phyloP scores from a whole-genome alignment of 1,140 invertebrate species.

The Oscheius sp. region DNA sequence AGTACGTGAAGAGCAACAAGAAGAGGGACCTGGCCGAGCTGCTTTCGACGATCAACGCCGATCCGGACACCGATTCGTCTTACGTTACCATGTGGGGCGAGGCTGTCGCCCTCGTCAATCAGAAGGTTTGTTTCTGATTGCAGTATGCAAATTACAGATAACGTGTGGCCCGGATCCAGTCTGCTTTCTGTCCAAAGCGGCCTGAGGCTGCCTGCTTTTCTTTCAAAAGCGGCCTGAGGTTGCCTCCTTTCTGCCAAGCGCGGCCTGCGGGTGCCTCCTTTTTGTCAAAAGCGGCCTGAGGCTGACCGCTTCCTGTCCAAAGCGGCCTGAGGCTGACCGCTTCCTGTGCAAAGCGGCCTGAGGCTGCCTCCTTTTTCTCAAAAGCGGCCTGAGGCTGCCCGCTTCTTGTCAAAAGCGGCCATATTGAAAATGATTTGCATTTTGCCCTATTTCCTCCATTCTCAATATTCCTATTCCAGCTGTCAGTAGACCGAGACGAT shows the following conservation, averaged over 20 bases:
- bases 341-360: too few species aligned
- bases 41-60: not conserved
- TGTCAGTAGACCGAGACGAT: not conserved
- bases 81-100: not conserved
- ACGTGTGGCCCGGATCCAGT: too few species aligned
- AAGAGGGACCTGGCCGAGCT: slow-evolving; percentile 3
- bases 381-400: not conserved
- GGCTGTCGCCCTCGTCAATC: not conserved
- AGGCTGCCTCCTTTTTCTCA: not conserved
- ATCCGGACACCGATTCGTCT: not conserved
- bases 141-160: too few species aligned
- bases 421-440: not conserved
- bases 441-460: not conserved
- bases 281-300: too few species aligned
- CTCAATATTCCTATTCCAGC: not conserved
- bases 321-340: too few species aligned
- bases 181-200: too few species aligned
- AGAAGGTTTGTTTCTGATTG: too few species aligned
- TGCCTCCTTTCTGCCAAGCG: too few species aligned
- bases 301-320: too few species aligned
- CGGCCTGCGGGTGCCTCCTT: too few species aligned
- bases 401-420: not conserved
- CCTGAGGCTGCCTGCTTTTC: too few species aligned
- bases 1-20: slow-evolving; percentile 17
- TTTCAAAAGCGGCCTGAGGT: too few species aligned